Percentiles rank a stretch among this genome's conserved stretches.
phyloP scores from a whole-genome alignment of 2,113 vertebrate species.

The Ciconia stormi region DNA sequence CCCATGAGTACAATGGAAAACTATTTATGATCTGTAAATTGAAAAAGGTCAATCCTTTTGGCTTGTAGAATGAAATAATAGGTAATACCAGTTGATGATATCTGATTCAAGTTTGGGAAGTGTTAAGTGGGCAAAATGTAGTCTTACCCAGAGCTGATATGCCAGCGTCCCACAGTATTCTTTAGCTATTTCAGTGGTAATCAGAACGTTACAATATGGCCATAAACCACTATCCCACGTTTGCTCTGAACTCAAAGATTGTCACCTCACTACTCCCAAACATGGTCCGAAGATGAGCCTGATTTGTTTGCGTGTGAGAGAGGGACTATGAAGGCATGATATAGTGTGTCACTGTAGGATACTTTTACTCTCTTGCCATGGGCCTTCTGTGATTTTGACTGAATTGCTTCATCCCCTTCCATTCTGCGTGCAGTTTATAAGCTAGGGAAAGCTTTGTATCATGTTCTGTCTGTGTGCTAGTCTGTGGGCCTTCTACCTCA shows the following conservation, averaged over 20 bases:
- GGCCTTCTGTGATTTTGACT: neutral
- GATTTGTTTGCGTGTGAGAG: neutral
- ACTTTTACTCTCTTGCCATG: neutral
- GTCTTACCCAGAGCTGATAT: neutral
- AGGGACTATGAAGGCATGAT: neutral
- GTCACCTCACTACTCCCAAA: neutral
- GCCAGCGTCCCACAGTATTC: neutral
- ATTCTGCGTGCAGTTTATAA: neutral
- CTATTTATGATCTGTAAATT: neutral
- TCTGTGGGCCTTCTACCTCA: neutral
- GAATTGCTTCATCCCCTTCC: neutral
- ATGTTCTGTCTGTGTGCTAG: neutral
- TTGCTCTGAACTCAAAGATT: neutral
- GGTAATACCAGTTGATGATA: neutral
- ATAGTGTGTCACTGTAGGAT: neutral
- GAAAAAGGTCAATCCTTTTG: neutral
- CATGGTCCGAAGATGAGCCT: neutral
- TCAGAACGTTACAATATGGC: neutral
- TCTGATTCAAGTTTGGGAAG: neutral
- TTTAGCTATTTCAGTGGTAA: neutral
- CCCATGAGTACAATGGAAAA: neutral
- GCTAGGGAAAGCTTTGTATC: neutral
- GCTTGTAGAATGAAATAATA: neutral
- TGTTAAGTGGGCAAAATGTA: neutral
- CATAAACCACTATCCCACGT: neutral